Conservation (phyloP, 2,113 vertebrate species). For the Conger conger region DNA sequence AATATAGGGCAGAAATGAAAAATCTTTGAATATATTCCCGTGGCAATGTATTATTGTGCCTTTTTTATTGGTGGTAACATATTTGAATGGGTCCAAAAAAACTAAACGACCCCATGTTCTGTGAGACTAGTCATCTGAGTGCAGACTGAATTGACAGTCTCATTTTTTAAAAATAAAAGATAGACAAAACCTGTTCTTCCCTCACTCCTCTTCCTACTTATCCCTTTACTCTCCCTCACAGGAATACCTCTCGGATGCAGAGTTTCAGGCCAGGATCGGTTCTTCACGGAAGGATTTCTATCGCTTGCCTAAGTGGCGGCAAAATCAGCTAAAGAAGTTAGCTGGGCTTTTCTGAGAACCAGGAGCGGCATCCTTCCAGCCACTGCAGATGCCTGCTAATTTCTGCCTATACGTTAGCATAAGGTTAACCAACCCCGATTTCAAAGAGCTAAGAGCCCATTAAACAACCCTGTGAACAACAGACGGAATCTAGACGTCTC, state of each 20-base stretch:
- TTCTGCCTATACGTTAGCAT: neutral
- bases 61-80: no score
- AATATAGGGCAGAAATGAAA: no score
- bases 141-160: neutral
- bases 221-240: conserved; percentile 45
- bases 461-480: no score
- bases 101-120: no score
- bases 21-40: no score
- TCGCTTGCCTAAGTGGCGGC: conserved; percentile 85
- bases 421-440: neutral
- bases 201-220: neutral
- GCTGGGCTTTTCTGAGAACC: conserved; percentile 79
- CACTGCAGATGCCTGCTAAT: neutral
- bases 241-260: conserved; percentile 78
- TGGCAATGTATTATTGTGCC: no score
- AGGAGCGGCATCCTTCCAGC: neutral
- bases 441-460: neutral
- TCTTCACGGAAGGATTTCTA: conserved; percentile 77
- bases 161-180: neutral
- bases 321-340: conserved; percentile 83
- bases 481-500: no score
- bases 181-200: conserved; percentile 43
- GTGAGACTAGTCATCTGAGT: neutral
- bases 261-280: conserved; percentile 81
- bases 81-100: no score